Evolutionary conservation across 2,113 vertebrate genomes (phyloP).

Genomic region (Antennarius striatus): DNA sequence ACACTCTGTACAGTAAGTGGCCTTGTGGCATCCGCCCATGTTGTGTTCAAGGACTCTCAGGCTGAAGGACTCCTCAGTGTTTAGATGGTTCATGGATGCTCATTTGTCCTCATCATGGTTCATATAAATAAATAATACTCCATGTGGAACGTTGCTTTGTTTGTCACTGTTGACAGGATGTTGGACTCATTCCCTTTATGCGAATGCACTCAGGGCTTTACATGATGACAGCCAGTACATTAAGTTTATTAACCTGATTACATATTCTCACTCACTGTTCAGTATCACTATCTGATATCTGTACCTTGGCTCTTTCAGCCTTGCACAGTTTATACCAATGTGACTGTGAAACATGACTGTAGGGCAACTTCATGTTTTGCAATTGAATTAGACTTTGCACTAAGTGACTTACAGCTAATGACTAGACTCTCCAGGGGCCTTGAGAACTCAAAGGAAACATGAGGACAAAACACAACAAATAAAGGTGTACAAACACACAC

Average conservation of each 20-base stretch:
- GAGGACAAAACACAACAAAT: conserved; percentile 51
- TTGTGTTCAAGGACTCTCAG: conserved; percentile 53
- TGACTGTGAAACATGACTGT: conserved; percentile 29
- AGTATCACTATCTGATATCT: conserved; percentile 5
- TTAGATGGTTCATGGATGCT: conserved; percentile 25
- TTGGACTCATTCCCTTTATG: conserved; percentile 17
- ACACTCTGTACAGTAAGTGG: background rate
- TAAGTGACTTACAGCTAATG: conserved; percentile 61
- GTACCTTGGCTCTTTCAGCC: background rate
- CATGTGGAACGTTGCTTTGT: background rate
- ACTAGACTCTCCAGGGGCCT: conserved; percentile 33
- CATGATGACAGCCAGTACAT: conserved; percentile 3
- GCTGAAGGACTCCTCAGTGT: conserved; percentile 42
- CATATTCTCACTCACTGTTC: conserved; percentile 2
- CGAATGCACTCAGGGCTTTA: conserved; percentile 9
- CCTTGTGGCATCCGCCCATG: conserved; percentile 45
- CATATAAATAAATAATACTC: conserved; percentile 2
- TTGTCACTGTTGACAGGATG: conserved; percentile 7
- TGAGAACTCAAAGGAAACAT: conserved; percentile 24
- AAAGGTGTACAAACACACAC: conserved; percentile 35
- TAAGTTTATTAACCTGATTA: conserved; percentile 6
- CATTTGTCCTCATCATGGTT: background rate
- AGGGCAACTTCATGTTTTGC: conserved; percentile 38
- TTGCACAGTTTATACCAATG: background rate
- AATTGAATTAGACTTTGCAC: conserved; percentile 54